phyloP scores from a whole-genome alignment of 2,888 invertebrate genomes.

The Chouioia cunea region DNA sequence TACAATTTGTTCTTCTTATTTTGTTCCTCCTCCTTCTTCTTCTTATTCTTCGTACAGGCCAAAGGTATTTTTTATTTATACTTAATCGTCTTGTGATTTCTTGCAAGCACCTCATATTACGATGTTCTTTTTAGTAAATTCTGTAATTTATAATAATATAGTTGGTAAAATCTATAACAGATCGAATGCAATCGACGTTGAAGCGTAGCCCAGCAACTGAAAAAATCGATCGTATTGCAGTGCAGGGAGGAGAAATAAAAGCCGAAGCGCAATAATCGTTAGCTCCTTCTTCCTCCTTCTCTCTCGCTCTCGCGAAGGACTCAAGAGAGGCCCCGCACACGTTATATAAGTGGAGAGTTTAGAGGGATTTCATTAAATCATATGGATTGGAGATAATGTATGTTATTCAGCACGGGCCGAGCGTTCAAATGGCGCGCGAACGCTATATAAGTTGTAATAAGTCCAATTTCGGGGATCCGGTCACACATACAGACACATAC shows the following conservation, averaged over 20 bases:
- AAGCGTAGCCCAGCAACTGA: constrained; percentile 8
- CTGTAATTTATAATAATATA: too few relatives aligned
- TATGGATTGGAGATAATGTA: constrained; percentile 69
- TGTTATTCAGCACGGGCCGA: constrained; percentile 65
- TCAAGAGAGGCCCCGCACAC: constrained; percentile 51
- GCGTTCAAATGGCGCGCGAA: constrained; percentile 66
- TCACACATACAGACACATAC: constrained; percentile 58
- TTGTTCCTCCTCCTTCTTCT: too few relatives aligned
- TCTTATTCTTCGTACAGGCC: too few relatives aligned
- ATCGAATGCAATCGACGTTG: constrained; percentile 14
- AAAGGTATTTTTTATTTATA: background rate
- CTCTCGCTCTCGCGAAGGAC: constrained; percentile 64
- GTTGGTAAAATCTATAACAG: too few relatives aligned
- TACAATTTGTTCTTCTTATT: constrained; percentile 7
- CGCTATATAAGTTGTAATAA: constrained; percentile 69
- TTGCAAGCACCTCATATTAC: too few relatives aligned
- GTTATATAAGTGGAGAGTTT: constrained; percentile 66
- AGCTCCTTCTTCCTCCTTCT: too few relatives aligned
- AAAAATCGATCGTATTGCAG: constrained; percentile 41
- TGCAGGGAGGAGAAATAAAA: constrained; percentile 38
- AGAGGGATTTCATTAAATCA: constrained; percentile 70
- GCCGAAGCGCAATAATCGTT: constrained; percentile 20
- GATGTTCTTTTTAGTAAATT: too few relatives aligned
- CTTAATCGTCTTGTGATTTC: constrained; percentile 2
- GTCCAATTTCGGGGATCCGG: constrained; percentile 67